Evolutionary conservation across 2,113 vertebrate genomes (phyloP).

Genomic region (Rhineura floridana): DNA sequence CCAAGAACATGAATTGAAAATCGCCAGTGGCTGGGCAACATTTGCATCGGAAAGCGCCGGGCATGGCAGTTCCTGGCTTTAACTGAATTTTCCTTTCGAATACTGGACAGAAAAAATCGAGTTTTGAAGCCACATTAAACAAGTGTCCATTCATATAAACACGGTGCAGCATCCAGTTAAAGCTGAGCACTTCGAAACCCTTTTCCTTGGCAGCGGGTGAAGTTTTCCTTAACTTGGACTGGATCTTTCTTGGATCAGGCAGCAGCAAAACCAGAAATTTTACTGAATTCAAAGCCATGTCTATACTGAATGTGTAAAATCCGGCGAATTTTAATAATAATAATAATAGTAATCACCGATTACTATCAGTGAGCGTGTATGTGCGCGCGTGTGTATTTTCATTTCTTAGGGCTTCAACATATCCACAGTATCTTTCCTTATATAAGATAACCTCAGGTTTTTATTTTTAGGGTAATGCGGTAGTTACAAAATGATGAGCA

Average conservation of each 20-base stretch:
- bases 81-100: too few relatives aligned
- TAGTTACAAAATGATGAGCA: too few relatives aligned
- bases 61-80: background rate
- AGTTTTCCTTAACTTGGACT: background rate
- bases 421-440: too few relatives aligned
- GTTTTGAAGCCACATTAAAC: too few relatives aligned
- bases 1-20: background rate
- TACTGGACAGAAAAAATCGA: too few relatives aligned
- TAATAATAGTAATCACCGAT: too few relatives aligned
- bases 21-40: background rate
- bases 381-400: too few relatives aligned
- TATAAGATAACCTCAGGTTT: too few relatives aligned
- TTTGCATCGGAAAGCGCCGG: background rate
- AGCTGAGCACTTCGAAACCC: background rate
- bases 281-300: background rate
- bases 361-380: too few relatives aligned
- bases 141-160: too few relatives aligned
- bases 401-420: too few relatives aligned
- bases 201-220: background rate
- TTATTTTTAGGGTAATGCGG: too few relatives aligned
- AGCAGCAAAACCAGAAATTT: background rate
- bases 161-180: background rate
- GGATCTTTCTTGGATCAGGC: background rate
- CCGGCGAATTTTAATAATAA: background rate
- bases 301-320: background rate